Base-by-base conservation (phyloP, 1,140 invertebrate genomes). In the Drosophila pandora region DNA sequence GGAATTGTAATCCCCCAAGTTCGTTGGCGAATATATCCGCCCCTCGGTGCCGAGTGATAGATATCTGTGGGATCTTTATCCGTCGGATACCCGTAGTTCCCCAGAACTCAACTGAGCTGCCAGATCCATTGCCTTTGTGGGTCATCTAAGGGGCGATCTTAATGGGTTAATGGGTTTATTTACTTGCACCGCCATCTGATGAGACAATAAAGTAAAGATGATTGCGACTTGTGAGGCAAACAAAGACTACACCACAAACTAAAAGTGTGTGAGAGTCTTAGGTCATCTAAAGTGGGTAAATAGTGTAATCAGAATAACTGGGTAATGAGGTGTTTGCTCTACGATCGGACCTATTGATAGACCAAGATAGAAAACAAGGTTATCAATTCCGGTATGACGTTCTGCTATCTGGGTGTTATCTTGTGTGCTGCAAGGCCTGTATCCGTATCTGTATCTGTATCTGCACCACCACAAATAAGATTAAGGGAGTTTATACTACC, bases 301-400 rank as follows among this genome's bases (percentile, higher is more conserved):
- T 39, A 12, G 23, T 6, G 52, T 25, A 70, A 69, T 69, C 25
- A 69, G n/a, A 32, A 7, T 70, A 70, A 57, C 50, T 69, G 53
- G 67, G 67, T 70, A 69, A 70, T 69, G 63, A 57, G 67, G 52
- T 70, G 67, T 70, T 70, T 70, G 67, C 63, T 32, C 43, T 30
- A 7, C 21, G 64, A 70, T 70, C 50, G 67, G 25, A 49, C 43
- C 30, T 32, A 49, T 69, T 57, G 65, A 69, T 69, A 69, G 1
- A 1, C 1, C 2, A n/a, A 32, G 43, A 47, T 48, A 37, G 32
- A 32, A 32, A 57, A 34, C 32, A 32, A 34, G 34, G 50, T 12
- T 69, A 57, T 69, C 64, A 69, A 30, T 67, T 28, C 3, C 17
- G 41, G 4, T 47, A 67, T 32, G 13, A 32, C 7, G 23, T 32